Evolutionary conservation across 2,888 invertebrate species (phyloP).

Genomic region (Ichneumon xanthorius): DNA sequence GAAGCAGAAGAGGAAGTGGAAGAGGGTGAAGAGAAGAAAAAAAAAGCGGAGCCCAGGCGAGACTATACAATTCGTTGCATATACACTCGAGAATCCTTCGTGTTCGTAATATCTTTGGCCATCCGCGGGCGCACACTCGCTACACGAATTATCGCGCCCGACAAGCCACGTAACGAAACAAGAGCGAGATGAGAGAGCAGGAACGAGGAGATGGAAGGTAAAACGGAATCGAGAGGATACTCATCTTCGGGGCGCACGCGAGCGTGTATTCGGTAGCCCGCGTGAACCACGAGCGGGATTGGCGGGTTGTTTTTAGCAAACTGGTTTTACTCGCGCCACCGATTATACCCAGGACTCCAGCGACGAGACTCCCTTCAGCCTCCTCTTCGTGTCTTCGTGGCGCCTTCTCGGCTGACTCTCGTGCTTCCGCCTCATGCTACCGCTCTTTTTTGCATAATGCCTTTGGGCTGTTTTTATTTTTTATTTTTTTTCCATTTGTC

Average conservation of each 20-base stretch:
- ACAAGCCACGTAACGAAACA: slow-evolving; percentile 54
- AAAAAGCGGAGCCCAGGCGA: neutral
- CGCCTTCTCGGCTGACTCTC: slow-evolving; percentile 40
- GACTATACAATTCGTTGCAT: slow-evolving; percentile 13
- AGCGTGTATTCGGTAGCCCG: slow-evolving; percentile 80
- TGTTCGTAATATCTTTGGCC: slow-evolving; percentile 30
- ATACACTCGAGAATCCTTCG: slow-evolving; percentile 31
- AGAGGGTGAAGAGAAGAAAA: neutral
- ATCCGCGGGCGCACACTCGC: slow-evolving; percentile 37
- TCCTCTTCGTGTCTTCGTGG: slow-evolving; percentile 41
- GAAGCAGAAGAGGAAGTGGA: slow-evolving; percentile 24
- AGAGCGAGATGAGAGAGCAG: slow-evolving; percentile 49
- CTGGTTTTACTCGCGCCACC: slow-evolving; percentile 79
- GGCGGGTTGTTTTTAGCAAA: slow-evolving; percentile 82
- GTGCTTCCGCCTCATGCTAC: slow-evolving; percentile 49
- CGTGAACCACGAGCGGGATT: slow-evolving; percentile 74
- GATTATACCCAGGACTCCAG: slow-evolving; percentile 76
- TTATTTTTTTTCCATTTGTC: neutral
- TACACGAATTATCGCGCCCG: slow-evolving; percentile 62
- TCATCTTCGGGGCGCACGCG: slow-evolving; percentile 63
- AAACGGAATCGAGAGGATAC: slow-evolving; percentile 41
- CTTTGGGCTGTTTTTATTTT: neutral
- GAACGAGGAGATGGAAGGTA: slow-evolving; percentile 25
- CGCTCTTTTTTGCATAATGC: slow-evolving; percentile 21
- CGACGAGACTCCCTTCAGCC: slow-evolving; percentile 12